Evolutionary conservation across 2,113 vertebrate species (phyloP).

Genomic region (Ursus arctos): DNA sequence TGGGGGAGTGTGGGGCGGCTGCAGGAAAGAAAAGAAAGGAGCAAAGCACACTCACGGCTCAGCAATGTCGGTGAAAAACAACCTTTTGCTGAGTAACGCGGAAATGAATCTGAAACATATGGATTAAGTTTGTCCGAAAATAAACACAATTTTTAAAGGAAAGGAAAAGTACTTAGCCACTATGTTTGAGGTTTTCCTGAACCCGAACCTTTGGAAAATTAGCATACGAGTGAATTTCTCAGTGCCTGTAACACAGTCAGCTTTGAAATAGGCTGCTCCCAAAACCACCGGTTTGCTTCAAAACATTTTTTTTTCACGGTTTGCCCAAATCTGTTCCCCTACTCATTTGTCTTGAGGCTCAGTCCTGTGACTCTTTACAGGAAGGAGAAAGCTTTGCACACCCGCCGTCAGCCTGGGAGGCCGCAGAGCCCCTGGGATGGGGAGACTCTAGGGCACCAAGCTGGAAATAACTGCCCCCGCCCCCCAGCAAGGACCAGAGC

Average conservation of each 20-base stretch:
- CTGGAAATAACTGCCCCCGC: background rate
- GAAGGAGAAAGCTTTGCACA: background rate
- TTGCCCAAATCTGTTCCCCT: background rate
- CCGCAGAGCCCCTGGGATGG: background rate
- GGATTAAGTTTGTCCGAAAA: conserved; percentile 75
- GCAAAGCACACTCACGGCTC: background rate
- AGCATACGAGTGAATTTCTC: conserved; percentile 36
- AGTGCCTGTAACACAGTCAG: background rate
- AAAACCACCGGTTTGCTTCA: conserved; percentile 25
- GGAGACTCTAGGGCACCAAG: background rate
- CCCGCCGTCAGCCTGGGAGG: no score
- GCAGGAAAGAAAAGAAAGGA: no score
- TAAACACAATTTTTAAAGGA: conserved; percentile 68
- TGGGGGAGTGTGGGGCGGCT: rapidly evolving
- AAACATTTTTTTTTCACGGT: background rate
- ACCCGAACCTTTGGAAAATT: conserved; percentile 66
- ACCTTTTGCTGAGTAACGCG: conserved; percentile 73
- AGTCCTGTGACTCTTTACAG: background rate
- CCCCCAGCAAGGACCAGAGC: background rate
- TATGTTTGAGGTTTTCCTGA: conserved; percentile 75
- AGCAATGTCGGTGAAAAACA: background rate
- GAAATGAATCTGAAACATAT: conserved; percentile 69
- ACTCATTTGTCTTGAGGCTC: background rate
- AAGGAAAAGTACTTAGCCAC: conserved; percentile 76
- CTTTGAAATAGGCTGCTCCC: conserved; percentile 34